phyloP scores from a whole-genome alignment of 2,888 invertebrate genomes.

The Lottia gigantea region DNA sequence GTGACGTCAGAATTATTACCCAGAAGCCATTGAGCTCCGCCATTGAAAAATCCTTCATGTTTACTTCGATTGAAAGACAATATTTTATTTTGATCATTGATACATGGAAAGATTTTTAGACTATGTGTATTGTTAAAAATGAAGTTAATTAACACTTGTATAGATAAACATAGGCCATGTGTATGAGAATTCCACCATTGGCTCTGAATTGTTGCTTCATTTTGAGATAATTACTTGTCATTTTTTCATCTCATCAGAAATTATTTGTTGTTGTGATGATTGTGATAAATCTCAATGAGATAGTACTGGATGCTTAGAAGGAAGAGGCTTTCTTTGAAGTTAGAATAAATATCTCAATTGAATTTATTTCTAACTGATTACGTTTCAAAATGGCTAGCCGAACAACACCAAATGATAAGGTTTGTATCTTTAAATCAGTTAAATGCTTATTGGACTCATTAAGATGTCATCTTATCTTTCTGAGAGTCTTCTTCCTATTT shows the following conservation, averaged over 20 bases:
- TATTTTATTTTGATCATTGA: conserved; percentile 5
- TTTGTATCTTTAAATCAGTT: conserved; percentile 11
- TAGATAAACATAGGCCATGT: not conserved
- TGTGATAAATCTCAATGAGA: too few species aligned
- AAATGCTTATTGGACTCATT: too few species aligned
- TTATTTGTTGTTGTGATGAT: not conserved
- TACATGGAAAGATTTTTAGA: not conserved
- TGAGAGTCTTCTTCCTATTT: too few species aligned
- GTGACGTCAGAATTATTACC: conserved; percentile 28
- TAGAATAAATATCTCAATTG: too few species aligned
- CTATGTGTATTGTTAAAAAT: not conserved
- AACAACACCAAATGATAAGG: conserved; percentile 38
- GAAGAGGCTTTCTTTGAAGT: too few species aligned
- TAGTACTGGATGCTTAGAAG: too few species aligned
- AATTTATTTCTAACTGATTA: not conserved
- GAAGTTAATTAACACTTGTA: not conserved
- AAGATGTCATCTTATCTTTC: too few species aligned
- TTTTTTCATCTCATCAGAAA: not conserved
- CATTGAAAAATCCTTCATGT: conserved; percentile 19
- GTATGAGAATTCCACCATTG: not conserved
- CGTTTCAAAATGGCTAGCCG: conserved; percentile 32
- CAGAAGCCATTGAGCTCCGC: conserved; percentile 31
- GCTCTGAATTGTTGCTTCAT: not conserved
- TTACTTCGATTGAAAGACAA: conserved; percentile 11
- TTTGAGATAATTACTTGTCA: not conserved